Percentiles rank a stretch among this genome's conserved stretches.
These are phyloP conservation scores for Calypte anna DNA, from an alignment of 2,113 vertebrate genomes.

Conservation along the genomic window DNA sequence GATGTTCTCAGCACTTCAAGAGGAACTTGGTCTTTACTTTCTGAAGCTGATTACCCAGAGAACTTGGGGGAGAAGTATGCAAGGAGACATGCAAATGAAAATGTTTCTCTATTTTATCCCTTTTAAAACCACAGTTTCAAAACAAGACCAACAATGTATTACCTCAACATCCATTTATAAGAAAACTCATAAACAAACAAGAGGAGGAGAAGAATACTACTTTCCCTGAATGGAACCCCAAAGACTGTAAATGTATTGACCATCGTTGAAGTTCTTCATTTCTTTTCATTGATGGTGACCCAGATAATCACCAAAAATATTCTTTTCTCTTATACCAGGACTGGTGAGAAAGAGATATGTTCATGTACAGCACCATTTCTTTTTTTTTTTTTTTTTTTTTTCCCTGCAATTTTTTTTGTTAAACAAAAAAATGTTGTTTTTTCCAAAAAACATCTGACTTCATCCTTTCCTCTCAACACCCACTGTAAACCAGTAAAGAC, in stretches of 20 bases:
- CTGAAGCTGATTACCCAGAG: not conserved
- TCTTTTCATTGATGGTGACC: not conserved
- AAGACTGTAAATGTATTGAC: not conserved
- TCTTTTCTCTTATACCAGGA: not conserved
- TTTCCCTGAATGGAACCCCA: not conserved
- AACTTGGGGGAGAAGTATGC: not conserved
- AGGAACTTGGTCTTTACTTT: not conserved
- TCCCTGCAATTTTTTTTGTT: not conserved
- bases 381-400: accelerated
- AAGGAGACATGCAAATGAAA: not conserved
- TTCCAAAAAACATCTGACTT: not conserved
- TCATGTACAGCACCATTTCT: accelerated
- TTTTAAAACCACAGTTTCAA: not conserved
- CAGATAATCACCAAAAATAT: not conserved
- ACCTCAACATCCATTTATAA: not conserved
- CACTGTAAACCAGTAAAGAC: not conserved
- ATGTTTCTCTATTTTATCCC: not conserved
- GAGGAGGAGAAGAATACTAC: not conserved
- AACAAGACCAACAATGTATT: not conserved
- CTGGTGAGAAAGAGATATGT: not conserved
- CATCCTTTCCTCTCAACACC: not conserved
- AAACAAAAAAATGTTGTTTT: too few relatives aligned
- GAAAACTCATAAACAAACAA: not conserved
- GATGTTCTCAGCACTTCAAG: not conserved
- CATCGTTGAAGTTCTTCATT: not conserved